phyloP scores from a whole-genome alignment of 1,140 invertebrate species.

The Archivesica marissinica region DNA sequence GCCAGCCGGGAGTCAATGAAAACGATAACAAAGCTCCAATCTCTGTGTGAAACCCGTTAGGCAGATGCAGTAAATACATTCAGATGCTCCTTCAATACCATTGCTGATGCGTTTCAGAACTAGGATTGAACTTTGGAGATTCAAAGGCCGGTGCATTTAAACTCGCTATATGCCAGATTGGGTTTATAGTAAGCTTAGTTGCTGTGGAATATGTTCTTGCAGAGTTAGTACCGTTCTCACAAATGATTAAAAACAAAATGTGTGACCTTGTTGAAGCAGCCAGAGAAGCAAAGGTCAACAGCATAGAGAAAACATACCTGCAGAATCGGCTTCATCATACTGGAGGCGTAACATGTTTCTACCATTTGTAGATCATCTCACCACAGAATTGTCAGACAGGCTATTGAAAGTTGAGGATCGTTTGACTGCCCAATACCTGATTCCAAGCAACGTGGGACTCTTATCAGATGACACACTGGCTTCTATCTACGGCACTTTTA shows the following conservation, averaged over 20 bases:
- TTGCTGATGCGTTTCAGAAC: background rate
- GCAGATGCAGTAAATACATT: background rate
- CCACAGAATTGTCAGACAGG: background rate
- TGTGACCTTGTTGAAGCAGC: conserved; percentile 2
- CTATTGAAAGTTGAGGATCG: background rate
- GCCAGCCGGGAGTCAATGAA: background rate
- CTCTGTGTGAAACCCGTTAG: conserved; percentile 19
- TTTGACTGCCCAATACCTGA: background rate
- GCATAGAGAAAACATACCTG: background rate
- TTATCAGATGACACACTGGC: too few species aligned
- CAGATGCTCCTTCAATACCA: background rate
- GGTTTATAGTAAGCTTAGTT: background rate
- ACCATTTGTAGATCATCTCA: conserved; percentile 1
- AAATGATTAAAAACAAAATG: background rate
- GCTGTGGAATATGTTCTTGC: background rate
- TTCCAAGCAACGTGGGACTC: too few species aligned
- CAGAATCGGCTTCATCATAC: background rate
- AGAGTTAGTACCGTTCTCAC: background rate
- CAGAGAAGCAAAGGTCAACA: background rate
- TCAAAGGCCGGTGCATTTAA: background rate
- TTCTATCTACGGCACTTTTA: too few species aligned
- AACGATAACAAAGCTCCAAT: background rate
- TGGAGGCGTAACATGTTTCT: conserved; percentile 16
- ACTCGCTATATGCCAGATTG: background rate
- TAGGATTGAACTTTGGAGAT: background rate